Conservation (phyloP, 2,797 vertebrate species). For the Poeciliopsis gracilis region DNA sequence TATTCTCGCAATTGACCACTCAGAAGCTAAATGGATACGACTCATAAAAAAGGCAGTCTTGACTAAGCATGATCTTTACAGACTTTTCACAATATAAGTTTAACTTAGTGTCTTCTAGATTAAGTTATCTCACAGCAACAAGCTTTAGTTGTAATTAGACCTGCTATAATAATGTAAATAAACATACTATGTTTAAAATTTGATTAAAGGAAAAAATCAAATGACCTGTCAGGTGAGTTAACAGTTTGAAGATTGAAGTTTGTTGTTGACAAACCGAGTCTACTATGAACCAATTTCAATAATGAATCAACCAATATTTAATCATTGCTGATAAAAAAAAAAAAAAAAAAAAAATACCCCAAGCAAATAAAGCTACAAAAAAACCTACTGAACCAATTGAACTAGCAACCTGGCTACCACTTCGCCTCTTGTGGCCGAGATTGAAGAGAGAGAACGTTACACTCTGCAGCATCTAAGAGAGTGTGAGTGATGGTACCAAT, state of each 20-base stretch:
- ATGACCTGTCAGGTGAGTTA: neutral
- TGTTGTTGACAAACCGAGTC: neutral
- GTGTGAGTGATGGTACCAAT: neutral
- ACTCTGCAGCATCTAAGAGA: neutral
- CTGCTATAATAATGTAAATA: neutral
- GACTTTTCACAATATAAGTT: neutral
- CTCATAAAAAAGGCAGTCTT: constrained; percentile 26
- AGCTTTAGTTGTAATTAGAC: neutral
- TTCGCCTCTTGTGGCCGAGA: too few relatives aligned
- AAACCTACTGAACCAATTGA: neutral
- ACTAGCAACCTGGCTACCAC: too few relatives aligned
- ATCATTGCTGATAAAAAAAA: neutral
- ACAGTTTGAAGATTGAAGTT: too few relatives aligned
- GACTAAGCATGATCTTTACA: constrained; percentile 15
- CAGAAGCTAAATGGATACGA: constrained; percentile 34
- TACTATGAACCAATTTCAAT: too few relatives aligned
- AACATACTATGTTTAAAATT: neutral
- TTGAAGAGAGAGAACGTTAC: neutral
- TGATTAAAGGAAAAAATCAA: neutral
- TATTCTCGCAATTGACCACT: constrained; percentile 44
- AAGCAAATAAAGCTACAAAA: neutral
- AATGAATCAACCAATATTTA: neutral
- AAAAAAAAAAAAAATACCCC: neutral
- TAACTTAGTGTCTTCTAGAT: neutral
- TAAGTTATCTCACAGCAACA: neutral